These are phyloP conservation scores for Dendrophyllia cribrosa DNA, from an alignment of 64 coral and sea anemone species.

Conservation along the genomic window DNA sequence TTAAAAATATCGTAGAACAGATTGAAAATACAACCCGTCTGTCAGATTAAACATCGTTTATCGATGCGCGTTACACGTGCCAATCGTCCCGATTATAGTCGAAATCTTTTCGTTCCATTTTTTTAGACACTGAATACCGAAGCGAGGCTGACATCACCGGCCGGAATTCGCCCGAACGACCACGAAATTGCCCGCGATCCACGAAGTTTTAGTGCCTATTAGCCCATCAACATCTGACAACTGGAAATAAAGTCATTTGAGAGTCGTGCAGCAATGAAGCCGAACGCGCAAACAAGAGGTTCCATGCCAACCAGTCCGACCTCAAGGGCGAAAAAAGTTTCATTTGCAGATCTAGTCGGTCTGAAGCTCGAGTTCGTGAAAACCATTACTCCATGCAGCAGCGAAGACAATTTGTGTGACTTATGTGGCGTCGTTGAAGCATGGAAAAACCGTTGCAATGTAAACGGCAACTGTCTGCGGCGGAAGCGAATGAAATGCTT, in stretches of 20 bases:
- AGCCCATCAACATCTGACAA: too few relatives aligned
- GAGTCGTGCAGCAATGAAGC: neutral
- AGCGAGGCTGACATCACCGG: neutral
- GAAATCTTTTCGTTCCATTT: neutral
- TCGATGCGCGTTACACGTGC: neutral
- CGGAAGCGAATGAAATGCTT: neutral
- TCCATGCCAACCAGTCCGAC: neutral
- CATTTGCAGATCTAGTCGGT: conserved; percentile 54
- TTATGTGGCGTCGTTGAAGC: neutral
- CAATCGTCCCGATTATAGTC: neutral
- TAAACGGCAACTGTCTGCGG: neutral
- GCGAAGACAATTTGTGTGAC: conserved; percentile 44
- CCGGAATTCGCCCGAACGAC: too few relatives aligned
- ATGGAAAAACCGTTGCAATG: neutral
- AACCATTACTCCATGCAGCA: conserved; percentile 67
- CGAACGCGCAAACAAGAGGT: neutral
- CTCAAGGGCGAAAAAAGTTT: conserved; percentile 30
- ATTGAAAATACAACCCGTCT: too few relatives aligned
- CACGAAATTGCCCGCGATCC: too few relatives aligned
- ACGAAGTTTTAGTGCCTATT: too few relatives aligned
- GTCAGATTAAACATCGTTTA: too few relatives aligned
- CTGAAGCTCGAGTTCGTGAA: conserved; percentile 50
- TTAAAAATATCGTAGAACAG: too few relatives aligned
- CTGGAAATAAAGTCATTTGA: neutral
- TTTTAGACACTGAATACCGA: neutral